These are phyloP conservation scores for Callithrix jacchus DNA, from an alignment of 2,113 vertebrate species.

Conservation along the genomic window DNA sequence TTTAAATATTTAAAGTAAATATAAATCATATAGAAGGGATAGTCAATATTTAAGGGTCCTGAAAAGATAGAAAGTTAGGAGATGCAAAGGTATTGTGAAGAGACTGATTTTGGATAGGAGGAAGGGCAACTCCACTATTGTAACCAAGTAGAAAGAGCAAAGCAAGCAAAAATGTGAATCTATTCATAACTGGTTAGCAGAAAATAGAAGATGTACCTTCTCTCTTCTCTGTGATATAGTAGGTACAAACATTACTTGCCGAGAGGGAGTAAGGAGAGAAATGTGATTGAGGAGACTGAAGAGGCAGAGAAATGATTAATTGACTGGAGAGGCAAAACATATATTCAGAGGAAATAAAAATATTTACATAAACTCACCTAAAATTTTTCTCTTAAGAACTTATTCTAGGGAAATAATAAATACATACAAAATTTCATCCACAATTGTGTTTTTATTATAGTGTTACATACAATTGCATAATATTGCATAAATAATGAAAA, in stretches of 20 bases:
- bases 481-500: not conserved
- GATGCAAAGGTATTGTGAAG: not conserved
- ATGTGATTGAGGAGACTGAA: not conserved
- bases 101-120: not conserved
- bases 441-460: not conserved
- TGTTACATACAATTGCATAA: not conserved
- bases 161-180: not conserved
- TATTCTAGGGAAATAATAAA: not conserved
- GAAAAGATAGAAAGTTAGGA: not conserved
- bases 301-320: not conserved
- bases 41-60: not conserved
- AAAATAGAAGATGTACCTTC: not conserved
- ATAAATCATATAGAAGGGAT: not conserved
- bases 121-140: not conserved
- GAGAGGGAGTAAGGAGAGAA: not conserved
- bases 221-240: not conserved
- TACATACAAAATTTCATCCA: not conserved
- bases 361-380: not conserved
- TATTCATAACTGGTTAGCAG: not conserved
- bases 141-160: not conserved
- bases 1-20: not conserved
- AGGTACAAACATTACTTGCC: not conserved
- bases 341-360: not conserved
- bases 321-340: not conserved
- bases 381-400: not conserved